Base-by-base conservation (phyloP, 2,797 vertebrate genomes). In the Pseudochirops corinnae region DNA sequence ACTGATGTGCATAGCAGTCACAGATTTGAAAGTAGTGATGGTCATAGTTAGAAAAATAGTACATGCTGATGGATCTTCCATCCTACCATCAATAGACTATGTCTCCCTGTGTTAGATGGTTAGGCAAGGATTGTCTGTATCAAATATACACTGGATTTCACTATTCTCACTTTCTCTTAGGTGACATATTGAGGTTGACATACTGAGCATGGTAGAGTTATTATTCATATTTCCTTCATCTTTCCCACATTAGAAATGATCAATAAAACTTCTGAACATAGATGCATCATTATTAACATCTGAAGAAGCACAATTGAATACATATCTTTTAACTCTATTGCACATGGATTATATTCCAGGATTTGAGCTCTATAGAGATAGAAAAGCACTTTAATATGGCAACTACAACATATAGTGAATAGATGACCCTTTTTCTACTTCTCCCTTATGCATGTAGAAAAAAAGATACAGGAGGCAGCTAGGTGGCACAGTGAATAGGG, bases 71-170 rank as follows among this genome's bases (percentile, higher is more conserved):
- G 11, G 13, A 46, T 90, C 28, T 90, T 52, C n/a, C 26, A 46
- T 52, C 18, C 46, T 52, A 52, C 46, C 87, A 50, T 46, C 87
- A 90, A 24, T 24, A 24, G n/a, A 46, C 87, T 29, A 18, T 31
- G 58, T 50, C 46, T 90, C 3, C 39, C 39, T 46, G 46, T 90
- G 18, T 39, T 11, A 29, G 18, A 90, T 3, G 31, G 3, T 57
- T 21, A 67, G 39, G 87, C n/a, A 60, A 56, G 60, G 26, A 3
- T 3, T 7, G 96, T 93, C 0, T 52, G 24, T 10, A 21, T 16
- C 14, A 2, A 6, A 0, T 16, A 39, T 29, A 93, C 95, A 95
- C 95, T 94, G 97, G 97, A 92, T 94, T 97, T 93, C 93, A n/a
- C 94, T 97, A 53, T 93, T 74, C 50, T 58, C 93, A 16, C 53